Evolutionary conservation across 2,113 vertebrate genomes (phyloP), one percentile per base, ranked within the genome.

Genomic region (Climacteris rufus): DNA sequence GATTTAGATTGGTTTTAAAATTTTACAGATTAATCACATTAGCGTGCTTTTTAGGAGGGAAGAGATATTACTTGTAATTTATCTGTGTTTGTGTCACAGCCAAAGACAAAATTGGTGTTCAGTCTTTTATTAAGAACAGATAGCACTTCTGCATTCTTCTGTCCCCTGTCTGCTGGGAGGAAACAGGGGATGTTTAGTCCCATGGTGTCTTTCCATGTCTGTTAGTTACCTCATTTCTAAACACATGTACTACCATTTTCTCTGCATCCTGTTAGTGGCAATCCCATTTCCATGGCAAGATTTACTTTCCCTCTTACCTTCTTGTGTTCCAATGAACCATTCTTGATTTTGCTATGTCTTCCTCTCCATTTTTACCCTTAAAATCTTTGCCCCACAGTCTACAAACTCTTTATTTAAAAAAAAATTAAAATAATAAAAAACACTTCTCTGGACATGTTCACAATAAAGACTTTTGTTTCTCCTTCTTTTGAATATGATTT

Each of bases 1-100:
- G 44, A 85, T 79, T 82, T 86, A 56, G 5, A 50, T 71, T 93
- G 25, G 25, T 9, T 88, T 88, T 33, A 42, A 72, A 90, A 81
- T 80, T 60, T 42, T 52, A 13, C 25, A 16, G 39, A 37, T 94
- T 63, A 63, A 81, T 92, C 47, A 31, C 30, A 44, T 65, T 5
- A 61, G 7, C 30, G 10, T 71, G 37, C 31, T 94, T 65, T 83
- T 81, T 49, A 82, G n/a, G 21, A 81, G 30, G 14, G 27, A 60
- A 71, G 42, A 75, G 35, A 16, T 30, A 39, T 52, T 59, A 27
- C 23, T 89, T 87, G 12, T 39, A 39, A 76, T 71, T 70, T 70
- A 42, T 71, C 17, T 3, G 1, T 54, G 44, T n/a, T 69, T 82
- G 30, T 89, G 68, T 89, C 72, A 27, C 13, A 70, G 39, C 56